Base-by-base conservation (phyloP, 2,888 invertebrate species). In the Chrysolina haemoptera region DNA sequence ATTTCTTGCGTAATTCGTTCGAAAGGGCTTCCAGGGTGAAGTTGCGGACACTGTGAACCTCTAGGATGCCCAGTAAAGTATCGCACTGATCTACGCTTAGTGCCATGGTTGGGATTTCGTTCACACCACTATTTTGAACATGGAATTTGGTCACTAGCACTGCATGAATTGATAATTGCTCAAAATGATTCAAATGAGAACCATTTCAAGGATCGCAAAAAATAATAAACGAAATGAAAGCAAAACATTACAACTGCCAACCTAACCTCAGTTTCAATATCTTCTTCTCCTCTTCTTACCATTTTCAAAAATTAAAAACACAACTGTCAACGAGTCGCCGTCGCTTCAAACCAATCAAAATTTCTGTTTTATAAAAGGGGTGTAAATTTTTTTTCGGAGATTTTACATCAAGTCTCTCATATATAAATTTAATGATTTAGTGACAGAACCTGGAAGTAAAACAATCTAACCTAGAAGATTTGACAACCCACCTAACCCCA, bases 21-120 rank as follows among this genome's bases (percentile, higher is more conserved):
- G 94, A 93, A 82, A 97, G 90, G 62, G 91, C 90, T 83, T 97
- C 96, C 84, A 97, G 89, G 40, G 92, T 92, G 85, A 94, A 93
- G 71, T 91, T 91, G 85, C 94, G 94, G 41, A 94, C 91, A 74
- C 92, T 93, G 86, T 93, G 93, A 84, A 93, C 93, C 76, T 93
- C 93, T 82, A 95, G 90, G 82, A 94, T 90, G 90, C 88, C 89
- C 64, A 90, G 82, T 71, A 91, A 84, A 53, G 87, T 87, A 75
- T 89, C 88, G 77, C 90, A 87, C 80, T 90, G 90, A 78, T 90
- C 89, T 71, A 89, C 83, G 27, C 89, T 87, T 74, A 90, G 85
- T 76, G 90, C 88, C 90, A 90, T 90, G 73, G 50, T 77, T 69
- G 62, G 48, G 16, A 53, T 55, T 27, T 40, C 11, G 35, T 35